Base-by-base conservation (phyloP, 2,888 invertebrate species). In the Protula sp. region DNA sequence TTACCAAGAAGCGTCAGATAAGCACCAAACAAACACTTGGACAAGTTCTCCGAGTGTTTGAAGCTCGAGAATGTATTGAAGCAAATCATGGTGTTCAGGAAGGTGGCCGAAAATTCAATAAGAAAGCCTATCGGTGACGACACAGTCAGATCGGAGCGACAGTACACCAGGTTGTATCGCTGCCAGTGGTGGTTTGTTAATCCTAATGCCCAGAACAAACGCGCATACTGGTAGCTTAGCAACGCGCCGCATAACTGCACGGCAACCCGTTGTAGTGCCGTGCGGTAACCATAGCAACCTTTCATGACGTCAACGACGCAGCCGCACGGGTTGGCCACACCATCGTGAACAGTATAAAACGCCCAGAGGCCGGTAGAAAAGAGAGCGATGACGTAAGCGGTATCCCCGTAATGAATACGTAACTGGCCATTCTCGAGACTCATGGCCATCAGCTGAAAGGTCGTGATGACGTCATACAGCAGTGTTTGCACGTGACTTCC, bases 341-440 rank as follows among this genome's bases (percentile, higher is more conserved):
- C 47, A 38, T 38, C 38, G 9, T 38, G 38, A 14, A 38, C 19
- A 19, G 38, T 38, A 19, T 14, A 19, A 9, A 38, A 14, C 9
- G 38, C 9, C 9, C 19, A 38, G 19, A 38, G 38, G 38, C 51
- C 26, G 9, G 60, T 26, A 2, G 22, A 4, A 30, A 57, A 62
- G 3, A 62, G 30, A 26, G 54, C 29, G 26, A 22, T 19, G 5
- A 47, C 27, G 58, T 59, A 65, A 0, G 61, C 65, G 29, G 31
- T 52, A 3, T 30, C 26, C 1, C 65, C 65, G 50, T 63, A 61
- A 47, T 59, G 59, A 2, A 38, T n/a, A 9, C 63, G 54, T 27
- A 65, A 47, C 22, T 57, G 56, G 38, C 58, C 38, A 45, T 64
- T 61, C 53, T 65, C 65, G 30, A 65, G 30, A 53, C 65, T 65